Evolutionary conservation across 2,888 invertebrate species (phyloP).

Genomic region (Agriopis aurantiaria): DNA sequence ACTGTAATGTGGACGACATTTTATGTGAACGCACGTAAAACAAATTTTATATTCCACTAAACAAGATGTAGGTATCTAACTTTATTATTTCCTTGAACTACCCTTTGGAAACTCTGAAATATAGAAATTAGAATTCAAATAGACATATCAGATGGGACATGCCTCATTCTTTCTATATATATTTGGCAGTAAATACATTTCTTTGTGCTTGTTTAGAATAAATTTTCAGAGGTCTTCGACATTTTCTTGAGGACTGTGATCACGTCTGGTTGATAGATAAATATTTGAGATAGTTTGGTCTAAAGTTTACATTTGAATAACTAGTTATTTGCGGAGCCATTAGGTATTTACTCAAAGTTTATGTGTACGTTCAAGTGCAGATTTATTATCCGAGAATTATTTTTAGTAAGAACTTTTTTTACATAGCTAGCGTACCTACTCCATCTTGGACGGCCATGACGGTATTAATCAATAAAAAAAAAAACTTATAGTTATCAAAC

Average conservation of each 20-base stretch:
- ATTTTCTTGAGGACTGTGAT: constrained; percentile 4
- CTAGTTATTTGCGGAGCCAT: too few species aligned
- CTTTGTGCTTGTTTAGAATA: constrained; percentile 1
- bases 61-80: background rate
- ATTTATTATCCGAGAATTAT: too few species aligned
- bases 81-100: background rate
- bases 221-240: constrained; percentile 1
- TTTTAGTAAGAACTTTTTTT: too few species aligned
- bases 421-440: too few species aligned
- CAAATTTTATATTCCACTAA: too few species aligned
- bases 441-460: too few species aligned
- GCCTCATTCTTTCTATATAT: constrained; percentile 4
- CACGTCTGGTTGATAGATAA: constrained; percentile 4
- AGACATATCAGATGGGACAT: background rate
- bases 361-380: too few species aligned
- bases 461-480: too few species aligned
- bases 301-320: background rate
- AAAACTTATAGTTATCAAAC: too few species aligned
- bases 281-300: background rate
- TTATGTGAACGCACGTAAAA: background rate
- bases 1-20: too few species aligned
- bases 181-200: background rate
- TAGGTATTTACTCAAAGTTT: too few species aligned
- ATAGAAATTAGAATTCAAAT: background rate
- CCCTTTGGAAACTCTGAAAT: background rate